phyloP scores from a whole-genome alignment of 2,888 invertebrate genomes.

The Lagria hirta region DNA sequence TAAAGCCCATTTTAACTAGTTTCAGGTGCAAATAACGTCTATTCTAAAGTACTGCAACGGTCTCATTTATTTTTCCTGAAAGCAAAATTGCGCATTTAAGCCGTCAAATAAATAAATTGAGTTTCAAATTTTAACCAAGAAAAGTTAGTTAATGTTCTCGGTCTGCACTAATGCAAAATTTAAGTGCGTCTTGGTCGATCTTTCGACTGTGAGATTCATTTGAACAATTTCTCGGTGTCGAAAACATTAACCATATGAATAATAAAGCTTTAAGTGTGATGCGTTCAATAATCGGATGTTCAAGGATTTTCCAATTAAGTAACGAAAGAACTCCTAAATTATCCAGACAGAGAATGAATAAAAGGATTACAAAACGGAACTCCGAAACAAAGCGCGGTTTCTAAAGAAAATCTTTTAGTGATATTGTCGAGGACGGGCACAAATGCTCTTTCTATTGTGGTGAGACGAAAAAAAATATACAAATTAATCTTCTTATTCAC shows the following conservation, averaged over 20 bases:
- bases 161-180: constrained; percentile 6
- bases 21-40: constrained; percentile 17
- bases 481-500: constrained; percentile 27
- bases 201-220: too few species aligned
- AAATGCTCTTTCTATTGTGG: constrained; percentile 28
- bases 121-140: constrained; percentile 11
- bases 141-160: constrained; percentile 5
- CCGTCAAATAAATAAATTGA: constrained; percentile 17
- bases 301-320: constrained; percentile 16
- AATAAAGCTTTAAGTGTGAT: too few species aligned
- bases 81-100: constrained; percentile 16
- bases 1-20: constrained; percentile 12
- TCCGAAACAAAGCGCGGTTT: constrained; percentile 20
- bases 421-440: constrained; percentile 27
- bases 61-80: constrained; percentile 14
- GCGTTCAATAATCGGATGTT: too few species aligned
- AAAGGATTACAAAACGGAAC: constrained; percentile 23
- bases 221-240: too few species aligned
- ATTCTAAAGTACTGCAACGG: constrained; percentile 8
- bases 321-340: constrained; percentile 16
- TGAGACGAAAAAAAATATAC: constrained; percentile 22
- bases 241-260: too few species aligned
- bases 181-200: too few species aligned
- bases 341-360: constrained; percentile 21
- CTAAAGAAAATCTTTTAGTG: constrained; percentile 26